Evolutionary conservation across 2,113 vertebrate species (phyloP).

Genomic region (Oncorhynchus gorbuscha): DNA sequence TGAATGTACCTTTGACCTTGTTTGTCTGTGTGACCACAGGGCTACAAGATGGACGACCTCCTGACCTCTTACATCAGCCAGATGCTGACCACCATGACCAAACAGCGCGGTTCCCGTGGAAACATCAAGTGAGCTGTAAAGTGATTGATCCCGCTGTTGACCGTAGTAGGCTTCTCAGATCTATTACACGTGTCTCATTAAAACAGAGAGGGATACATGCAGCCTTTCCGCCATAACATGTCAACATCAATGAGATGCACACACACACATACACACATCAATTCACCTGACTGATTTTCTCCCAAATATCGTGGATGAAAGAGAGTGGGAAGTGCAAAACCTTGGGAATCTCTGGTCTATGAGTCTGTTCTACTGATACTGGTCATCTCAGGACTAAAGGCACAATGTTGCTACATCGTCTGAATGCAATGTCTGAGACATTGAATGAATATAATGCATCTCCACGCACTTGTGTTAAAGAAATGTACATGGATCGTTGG

Average conservation of each 20-base stretch:
- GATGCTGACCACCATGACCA: conserved; percentile 96
- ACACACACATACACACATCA: neutral
- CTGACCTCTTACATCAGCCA: conserved; percentile 98
- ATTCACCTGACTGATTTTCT: neutral
- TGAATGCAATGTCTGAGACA: neutral
- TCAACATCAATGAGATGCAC: neutral
- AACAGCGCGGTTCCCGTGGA: conserved; percentile 81
- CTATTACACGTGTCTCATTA: neutral
- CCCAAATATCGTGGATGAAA: neutral
- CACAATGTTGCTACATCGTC: neutral
- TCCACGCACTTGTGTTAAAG: neutral
- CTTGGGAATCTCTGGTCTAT: neutral
- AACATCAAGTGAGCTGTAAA: conserved; percentile 78
- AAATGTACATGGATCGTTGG: neutral
- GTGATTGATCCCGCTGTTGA: conserved; percentile 17
- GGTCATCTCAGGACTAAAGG: neutral
- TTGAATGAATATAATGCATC: neutral
- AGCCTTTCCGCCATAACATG: neutral
- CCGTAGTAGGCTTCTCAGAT: neutral
- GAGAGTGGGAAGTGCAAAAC: neutral
- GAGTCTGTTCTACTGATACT: neutral
- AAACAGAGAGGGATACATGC: neutral
- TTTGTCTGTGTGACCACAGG: conserved; percentile 68
- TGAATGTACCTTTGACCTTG: too few relatives aligned
- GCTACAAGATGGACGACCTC: conserved; percentile 99